Evolutionary conservation across 1,140 invertebrate genomes (phyloP).

Genomic region (Listronotus oregonensis): DNA sequence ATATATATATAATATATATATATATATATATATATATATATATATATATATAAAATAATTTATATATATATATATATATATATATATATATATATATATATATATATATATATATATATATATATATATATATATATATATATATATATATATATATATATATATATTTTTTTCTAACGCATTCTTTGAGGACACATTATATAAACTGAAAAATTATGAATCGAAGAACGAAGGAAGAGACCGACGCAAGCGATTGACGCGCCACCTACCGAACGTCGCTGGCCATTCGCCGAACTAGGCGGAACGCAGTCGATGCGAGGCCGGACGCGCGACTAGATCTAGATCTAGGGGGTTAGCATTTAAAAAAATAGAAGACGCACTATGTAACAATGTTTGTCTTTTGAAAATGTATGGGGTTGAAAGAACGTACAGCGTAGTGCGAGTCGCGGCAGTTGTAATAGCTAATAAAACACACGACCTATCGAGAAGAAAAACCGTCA

Average conservation of each 20-base stretch:
- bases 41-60: too few relatives aligned
- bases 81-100: too few relatives aligned
- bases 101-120: conserved; percentile 2
- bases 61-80: too few relatives aligned
- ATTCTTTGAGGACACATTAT: conserved; percentile 1
- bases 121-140: not conserved
- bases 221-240: not conserved
- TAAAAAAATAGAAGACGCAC: not conserved
- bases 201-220: conserved; percentile 2
- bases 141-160: too few relatives aligned
- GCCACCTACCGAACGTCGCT: not conserved
- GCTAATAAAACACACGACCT: conserved; percentile 1
- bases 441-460: conserved; percentile 1
- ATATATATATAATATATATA: too few relatives aligned
- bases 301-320: not conserved
- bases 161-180: too few relatives aligned
- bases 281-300: conserved; percentile 1
- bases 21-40: too few relatives aligned
- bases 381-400: conserved; percentile 1
- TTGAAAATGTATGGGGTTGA: not conserved
- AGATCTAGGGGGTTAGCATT: not conserved
- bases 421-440: not conserved
- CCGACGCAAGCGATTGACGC: not conserved
- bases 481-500: not conserved
- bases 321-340: conserved; percentile 1